Conservation (phyloP, 2,888 invertebrate species). For the Caradrina kadenii region DNA sequence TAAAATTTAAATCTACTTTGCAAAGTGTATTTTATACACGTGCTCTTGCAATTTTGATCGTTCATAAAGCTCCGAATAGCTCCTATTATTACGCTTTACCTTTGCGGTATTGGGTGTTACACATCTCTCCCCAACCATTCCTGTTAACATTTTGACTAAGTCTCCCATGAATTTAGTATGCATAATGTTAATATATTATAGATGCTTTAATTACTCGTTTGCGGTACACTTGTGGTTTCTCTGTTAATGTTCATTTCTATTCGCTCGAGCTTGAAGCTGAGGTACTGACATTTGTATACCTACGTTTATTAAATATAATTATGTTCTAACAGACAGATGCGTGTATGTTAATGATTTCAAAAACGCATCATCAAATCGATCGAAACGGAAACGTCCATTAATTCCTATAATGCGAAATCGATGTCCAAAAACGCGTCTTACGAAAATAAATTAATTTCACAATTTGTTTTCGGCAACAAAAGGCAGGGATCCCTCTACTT, state of each 20-base stretch:
- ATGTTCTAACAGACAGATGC: constrained; percentile 52
- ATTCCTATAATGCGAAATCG: constrained; percentile 78
- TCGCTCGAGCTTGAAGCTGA: constrained; percentile 55
- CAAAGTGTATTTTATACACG: constrained; percentile 91
- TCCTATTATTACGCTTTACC: constrained; percentile 88
- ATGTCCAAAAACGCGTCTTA: constrained; percentile 72
- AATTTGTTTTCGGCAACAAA: constrained; percentile 82
- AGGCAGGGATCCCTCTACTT: constrained; percentile 78
- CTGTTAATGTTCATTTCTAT: constrained; percentile 77
- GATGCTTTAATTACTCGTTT: constrained; percentile 88
- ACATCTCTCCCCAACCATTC: constrained; percentile 81
- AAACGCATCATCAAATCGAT: constrained; percentile 61
- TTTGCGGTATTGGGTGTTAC: constrained; percentile 89
- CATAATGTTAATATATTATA: constrained; percentile 88
- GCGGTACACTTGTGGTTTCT: constrained; percentile 82
- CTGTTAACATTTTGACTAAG: constrained; percentile 83
- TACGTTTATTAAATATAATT: constrained; percentile 39
- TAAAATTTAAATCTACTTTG: constrained; percentile 91
- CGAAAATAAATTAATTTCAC: constrained; percentile 83
- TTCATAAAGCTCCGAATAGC: constrained; percentile 89
- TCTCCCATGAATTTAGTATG: constrained; percentile 86
- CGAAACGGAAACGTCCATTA: constrained; percentile 70
- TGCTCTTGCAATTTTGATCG: constrained; percentile 90
- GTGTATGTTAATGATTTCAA: constrained; percentile 53
- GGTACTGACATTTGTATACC: constrained; percentile 29